Conservation (phyloP, 1,140 invertebrate species). For the honey bee (Apis mellifera) region DNA sequence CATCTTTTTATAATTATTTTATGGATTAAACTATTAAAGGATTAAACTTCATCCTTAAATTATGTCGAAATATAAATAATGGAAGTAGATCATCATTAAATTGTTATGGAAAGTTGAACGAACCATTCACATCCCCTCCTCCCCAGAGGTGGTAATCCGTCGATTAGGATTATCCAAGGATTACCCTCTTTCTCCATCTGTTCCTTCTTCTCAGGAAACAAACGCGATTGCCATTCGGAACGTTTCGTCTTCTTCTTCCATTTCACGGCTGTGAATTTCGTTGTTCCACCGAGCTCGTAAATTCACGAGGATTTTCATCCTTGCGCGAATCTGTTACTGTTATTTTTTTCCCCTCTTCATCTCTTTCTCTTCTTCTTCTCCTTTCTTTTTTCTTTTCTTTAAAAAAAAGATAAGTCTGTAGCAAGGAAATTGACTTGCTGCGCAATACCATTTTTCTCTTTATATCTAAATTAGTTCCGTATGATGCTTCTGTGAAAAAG, state of each 20-base stretch:
- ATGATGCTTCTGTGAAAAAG: background rate
- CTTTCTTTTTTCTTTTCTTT: background rate
- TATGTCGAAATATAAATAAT: background rate
- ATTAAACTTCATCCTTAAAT: no score
- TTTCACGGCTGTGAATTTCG: conserved; percentile 12
- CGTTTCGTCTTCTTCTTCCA: conserved; percentile 1
- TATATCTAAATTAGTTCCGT: conserved; percentile 15
- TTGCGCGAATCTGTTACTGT: conserved; percentile 8
- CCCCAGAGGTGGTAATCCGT: conserved; percentile 50
- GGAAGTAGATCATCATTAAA: background rate
- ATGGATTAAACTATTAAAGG: no score
- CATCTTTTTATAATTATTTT: no score
- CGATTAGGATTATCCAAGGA: conserved; percentile 72
- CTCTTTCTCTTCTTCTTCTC: background rate
- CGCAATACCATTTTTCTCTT: conserved; percentile 36
- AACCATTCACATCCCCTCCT: conserved; percentile 54
- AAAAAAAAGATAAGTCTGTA: background rate
- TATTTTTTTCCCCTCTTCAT: conserved; percentile 30
- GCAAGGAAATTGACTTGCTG: conserved; percentile 44
- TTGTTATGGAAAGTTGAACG: conserved; percentile 41
- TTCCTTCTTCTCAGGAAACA: conserved; percentile 19
- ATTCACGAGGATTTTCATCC: conserved; percentile 52
- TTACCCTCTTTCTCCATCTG: conserved; percentile 58
- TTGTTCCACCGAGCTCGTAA: conserved; percentile 21
- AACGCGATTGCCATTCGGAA: background rate